Conservation (phyloP, 2,797 vertebrate genomes). For the Pseudochromis fuscus region DNA sequence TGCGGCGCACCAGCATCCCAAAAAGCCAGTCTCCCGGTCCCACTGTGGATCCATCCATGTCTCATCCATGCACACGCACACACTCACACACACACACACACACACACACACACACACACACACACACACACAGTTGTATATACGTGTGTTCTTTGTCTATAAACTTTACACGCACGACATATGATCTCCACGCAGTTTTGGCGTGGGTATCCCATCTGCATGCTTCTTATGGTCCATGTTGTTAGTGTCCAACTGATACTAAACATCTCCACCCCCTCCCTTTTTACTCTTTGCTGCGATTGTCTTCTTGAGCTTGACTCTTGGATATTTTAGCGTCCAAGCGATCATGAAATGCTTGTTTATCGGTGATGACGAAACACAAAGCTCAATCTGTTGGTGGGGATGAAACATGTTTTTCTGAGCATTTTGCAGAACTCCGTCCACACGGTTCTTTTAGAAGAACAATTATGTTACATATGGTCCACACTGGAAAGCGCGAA, state of each 20-base stretch:
- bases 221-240: constrained; percentile 52
- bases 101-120: constrained; percentile 13
- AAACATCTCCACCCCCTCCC: constrained; percentile 20
- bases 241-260: constrained; percentile 59
- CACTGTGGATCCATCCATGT: constrained; percentile 1
- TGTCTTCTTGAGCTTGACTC: constrained; percentile 62
- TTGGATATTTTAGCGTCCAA: constrained; percentile 67
- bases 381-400: constrained; percentile 40
- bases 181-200: constrained; percentile 71
- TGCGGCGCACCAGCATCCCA: constrained; percentile 43
- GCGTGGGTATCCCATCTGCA: constrained; percentile 83
- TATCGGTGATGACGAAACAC: constrained; percentile 38
- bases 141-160: constrained; percentile 29
- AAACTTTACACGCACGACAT: constrained; percentile 62
- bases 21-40: constrained; percentile 16
- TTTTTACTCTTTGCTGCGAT: constrained; percentile 28
- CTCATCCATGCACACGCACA: background rate
- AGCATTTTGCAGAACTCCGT: background rate
- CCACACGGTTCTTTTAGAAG: too few relatives aligned
- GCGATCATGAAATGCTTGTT: constrained; percentile 60
- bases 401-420: constrained; percentile 19
- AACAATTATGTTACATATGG: background rate
- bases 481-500: background rate
- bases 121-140: constrained; percentile 10
- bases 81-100: constrained; percentile 28